phyloP scores from a whole-genome alignment of 2,113 vertebrate species.

The Alces alces region DNA sequence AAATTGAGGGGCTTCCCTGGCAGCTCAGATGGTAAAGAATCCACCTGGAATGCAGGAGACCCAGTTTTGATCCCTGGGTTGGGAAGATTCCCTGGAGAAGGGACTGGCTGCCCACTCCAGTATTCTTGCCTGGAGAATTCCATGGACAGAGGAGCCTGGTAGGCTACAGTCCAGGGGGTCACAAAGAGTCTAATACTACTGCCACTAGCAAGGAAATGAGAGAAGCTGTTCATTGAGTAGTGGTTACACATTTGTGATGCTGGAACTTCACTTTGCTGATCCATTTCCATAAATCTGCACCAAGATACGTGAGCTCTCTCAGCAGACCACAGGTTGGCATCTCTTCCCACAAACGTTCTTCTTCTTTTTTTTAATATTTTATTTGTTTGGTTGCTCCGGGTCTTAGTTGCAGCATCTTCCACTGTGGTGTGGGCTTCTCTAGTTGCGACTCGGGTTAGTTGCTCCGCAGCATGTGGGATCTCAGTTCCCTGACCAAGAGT shows the following conservation, averaged over 20 bases:
- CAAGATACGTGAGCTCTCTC: neutral
- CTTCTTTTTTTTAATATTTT: neutral
- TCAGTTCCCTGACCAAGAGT: neutral
- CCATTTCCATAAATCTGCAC: neutral
- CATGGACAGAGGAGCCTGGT: neutral
- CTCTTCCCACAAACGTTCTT: neutral
- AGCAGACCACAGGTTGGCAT: neutral
- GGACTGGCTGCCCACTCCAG: neutral
- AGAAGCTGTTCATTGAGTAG: fast-evolving
- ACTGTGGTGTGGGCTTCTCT: neutral
- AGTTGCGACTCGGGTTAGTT: neutral
- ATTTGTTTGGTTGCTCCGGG: neutral
- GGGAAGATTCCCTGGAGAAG: neutral
- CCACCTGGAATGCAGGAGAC: neutral
- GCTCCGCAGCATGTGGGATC: neutral
- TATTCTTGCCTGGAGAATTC: neutral
- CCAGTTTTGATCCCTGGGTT: neutral
- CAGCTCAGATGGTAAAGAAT: neutral
- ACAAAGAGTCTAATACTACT: neutral
- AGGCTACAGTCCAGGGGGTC: neutral
- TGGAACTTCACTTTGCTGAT: neutral
- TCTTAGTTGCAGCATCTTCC: neutral
- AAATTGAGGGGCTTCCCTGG: neutral
- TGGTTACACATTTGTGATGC: neutral
- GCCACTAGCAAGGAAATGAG: neutral